phyloP scores from a whole-genome alignment of 2,113 vertebrate genomes.

The Argyrosomus japonicus region DNA sequence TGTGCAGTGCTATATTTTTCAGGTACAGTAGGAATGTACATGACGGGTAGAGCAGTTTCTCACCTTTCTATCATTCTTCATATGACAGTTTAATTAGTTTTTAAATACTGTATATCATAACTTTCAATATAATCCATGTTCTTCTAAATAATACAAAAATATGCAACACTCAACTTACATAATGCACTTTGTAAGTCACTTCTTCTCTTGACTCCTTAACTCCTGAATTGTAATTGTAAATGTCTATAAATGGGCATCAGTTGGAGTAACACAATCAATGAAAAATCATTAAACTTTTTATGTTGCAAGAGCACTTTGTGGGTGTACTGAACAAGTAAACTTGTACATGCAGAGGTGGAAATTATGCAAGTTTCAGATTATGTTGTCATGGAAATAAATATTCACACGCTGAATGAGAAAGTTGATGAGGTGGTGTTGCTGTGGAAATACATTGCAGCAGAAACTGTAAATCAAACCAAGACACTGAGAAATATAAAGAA shows the following conservation, averaged over 20 bases:
- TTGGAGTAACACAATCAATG: not conserved
- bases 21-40: not conserved
- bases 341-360: not conserved
- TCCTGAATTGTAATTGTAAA: too few relatives aligned
- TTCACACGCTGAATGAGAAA: not conserved
- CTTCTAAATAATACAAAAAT: not conserved
- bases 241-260: not conserved
- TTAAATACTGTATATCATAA: too few relatives aligned
- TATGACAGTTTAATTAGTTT: too few relatives aligned
- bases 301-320: not conserved
- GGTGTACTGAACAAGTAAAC: too few relatives aligned
- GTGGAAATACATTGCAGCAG: not conserved
- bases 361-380: not conserved
- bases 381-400: conserved; percentile 9
- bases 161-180: not conserved
- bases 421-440: not conserved
- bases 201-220: too few relatives aligned
- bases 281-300: not conserved
- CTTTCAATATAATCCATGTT: not conserved
- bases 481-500: too few relatives aligned
- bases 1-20: not conserved
- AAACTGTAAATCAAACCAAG: not conserved
- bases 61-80: not conserved
- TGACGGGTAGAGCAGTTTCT: not conserved
- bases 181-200: not conserved